Conservation (phyloP, 2,888 invertebrate genomes). For the Phymatocera aterrima region DNA sequence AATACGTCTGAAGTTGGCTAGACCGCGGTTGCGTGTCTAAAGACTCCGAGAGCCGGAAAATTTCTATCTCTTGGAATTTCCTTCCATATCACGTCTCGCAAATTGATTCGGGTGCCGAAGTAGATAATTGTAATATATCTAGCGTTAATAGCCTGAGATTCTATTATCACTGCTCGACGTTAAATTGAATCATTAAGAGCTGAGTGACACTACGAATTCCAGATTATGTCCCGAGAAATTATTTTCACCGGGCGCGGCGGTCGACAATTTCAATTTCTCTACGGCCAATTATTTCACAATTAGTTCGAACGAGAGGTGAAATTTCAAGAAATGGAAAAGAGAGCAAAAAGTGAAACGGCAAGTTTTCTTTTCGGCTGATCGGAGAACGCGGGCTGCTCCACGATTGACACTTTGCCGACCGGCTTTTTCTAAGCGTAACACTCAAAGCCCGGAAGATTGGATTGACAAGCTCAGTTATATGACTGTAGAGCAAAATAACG, state of each 20-base stretch:
- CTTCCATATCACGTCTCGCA: slow-evolving; percentile 42
- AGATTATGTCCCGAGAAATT: slow-evolving; percentile 17
- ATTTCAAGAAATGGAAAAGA: not conserved
- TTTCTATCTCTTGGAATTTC: slow-evolving; percentile 31
- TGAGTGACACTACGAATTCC: not conserved
- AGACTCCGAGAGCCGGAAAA: not conserved
- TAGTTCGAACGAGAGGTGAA: not conserved
- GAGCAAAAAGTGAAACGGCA: not conserved
- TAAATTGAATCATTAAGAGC: slow-evolving; percentile 36
- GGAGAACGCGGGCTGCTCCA: not conserved
- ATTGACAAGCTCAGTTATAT: not conserved
- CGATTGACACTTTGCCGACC: slow-evolving; percentile 15
- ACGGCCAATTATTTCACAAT: not conserved
- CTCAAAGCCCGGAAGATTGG: slow-evolving; percentile 13
- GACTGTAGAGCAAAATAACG: not conserved
- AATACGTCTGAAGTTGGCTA: slow-evolving; percentile 21
- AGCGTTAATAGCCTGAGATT: slow-evolving; percentile 35
- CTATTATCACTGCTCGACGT: slow-evolving; percentile 34
- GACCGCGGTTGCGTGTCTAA: slow-evolving; percentile 5
- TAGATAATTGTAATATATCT: slow-evolving; percentile 44
- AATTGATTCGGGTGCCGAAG: slow-evolving; percentile 41
- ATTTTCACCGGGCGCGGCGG: not conserved
- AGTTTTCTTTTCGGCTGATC: not conserved
- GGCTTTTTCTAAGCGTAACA: slow-evolving; percentile 4
- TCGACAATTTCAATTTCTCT: not conserved